A percentile compares a stretch with the other conserved stretches of the same genome.
Conservation (phyloP, 2,113 vertebrate genomes). For the Arenaria interpres region DNA sequence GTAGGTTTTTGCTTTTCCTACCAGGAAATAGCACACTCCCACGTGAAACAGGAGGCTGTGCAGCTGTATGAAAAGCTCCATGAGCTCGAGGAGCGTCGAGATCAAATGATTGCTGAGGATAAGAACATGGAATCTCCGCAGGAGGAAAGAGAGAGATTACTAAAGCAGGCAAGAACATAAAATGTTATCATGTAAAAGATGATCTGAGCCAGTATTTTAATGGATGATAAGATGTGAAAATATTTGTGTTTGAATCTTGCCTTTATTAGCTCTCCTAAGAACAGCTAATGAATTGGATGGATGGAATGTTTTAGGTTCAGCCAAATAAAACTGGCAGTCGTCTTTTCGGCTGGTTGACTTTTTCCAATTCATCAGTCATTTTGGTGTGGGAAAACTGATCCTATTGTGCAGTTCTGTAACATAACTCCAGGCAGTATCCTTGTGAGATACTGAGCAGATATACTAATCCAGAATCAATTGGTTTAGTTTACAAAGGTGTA, state of each 20-base stretch:
- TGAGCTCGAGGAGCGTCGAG: constrained; percentile 80
- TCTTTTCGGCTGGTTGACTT: background rate
- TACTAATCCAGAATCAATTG: background rate
- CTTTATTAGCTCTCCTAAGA: background rate
- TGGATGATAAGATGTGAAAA: background rate
- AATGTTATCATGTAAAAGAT: background rate
- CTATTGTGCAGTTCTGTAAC: background rate
- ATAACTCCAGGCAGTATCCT: background rate
- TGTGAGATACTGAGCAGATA: background rate
- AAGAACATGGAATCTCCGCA: constrained; percentile 87
- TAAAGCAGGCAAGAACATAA: constrained; percentile 84
- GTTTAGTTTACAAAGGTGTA: background rate
- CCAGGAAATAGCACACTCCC: constrained; percentile 84
- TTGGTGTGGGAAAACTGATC: background rate
- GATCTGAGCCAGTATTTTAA: background rate
- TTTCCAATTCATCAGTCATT: background rate
- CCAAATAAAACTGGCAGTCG: background rate
- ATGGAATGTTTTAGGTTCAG: background rate
- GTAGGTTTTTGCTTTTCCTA: background rate
- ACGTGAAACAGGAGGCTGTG: constrained; percentile 87
- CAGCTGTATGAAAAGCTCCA: constrained; percentile 84
- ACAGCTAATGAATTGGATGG: background rate
- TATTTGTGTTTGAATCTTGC: background rate
- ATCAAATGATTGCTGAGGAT: constrained; percentile 88
- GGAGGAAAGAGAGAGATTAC: constrained; percentile 87